Evolutionary conservation across 1,140 invertebrate genomes (phyloP).

Genomic region (Apocrypta bakeri): DNA sequence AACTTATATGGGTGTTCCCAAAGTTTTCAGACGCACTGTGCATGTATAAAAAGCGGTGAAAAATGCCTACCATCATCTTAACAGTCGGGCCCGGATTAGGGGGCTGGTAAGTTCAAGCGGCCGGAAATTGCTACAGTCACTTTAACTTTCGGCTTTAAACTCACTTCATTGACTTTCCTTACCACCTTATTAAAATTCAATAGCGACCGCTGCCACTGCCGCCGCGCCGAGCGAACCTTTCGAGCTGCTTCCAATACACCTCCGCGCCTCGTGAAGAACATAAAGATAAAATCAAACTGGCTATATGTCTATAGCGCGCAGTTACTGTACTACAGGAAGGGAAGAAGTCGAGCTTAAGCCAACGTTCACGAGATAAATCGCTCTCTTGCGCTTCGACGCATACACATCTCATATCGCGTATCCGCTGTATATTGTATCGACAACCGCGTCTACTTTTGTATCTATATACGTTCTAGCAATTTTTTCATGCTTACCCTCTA

Average conservation of each 20-base stretch:
- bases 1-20: too few relatives aligned
- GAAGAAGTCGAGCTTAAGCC: slow-evolving; percentile 3
- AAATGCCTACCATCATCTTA: neutral
- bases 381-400: slow-evolving; percentile 10
- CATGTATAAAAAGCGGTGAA: neutral
- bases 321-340: neutral
- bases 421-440: slow-evolving; percentile 4
- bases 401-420: slow-evolving; percentile 17
- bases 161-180: slow-evolving; percentile 49
- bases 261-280: slow-evolving; percentile 13
- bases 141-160: slow-evolving; percentile 44
- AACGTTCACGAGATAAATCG: slow-evolving; percentile 40
- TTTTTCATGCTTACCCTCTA: neutral
- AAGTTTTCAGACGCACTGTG: too few relatives aligned
- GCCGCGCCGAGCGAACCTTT: too few relatives aligned
- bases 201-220: slow-evolving; percentile 8
- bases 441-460: neutral
- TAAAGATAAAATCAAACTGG: slow-evolving; percentile 45
- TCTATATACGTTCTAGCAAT: too few relatives aligned
- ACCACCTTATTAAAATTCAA: slow-evolving; percentile 50
- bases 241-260: slow-evolving; percentile 29
- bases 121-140: slow-evolving; percentile 40
- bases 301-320: neutral
- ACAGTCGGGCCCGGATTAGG: neutral
- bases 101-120: slow-evolving; percentile 25